These are phyloP conservation scores for Anthrax anthrax DNA, from an alignment of 2,888 invertebrate species.

Conservation along the genomic window DNA sequence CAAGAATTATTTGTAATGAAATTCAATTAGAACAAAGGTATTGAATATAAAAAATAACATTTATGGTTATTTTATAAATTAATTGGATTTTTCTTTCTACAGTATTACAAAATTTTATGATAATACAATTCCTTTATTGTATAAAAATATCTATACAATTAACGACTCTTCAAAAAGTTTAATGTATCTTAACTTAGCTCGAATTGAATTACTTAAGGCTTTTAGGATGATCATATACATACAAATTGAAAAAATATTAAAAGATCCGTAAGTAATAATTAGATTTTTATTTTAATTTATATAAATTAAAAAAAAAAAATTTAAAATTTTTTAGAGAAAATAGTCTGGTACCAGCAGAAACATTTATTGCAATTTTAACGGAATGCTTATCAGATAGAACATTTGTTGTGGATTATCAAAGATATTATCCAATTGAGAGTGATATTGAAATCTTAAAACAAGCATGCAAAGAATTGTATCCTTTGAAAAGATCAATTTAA, in stretches of 20 bases:
- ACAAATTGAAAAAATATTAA: conserved; percentile 27
- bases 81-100: neutral
- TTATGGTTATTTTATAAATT: too few relatives aligned
- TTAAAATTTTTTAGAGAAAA: conserved; percentile 6
- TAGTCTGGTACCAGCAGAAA: conserved; percentile 18
- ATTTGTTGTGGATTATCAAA: conserved; percentile 56
- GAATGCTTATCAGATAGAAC: conserved; percentile 38
- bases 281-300: neutral
- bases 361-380: conserved; percentile 31
- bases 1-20: conserved; percentile 39
- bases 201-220: conserved; percentile 35
- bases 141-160: conserved; percentile 41
- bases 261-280: conserved; percentile 25
- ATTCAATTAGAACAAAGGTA: conserved; percentile 44
- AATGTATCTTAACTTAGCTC: conserved; percentile 25
- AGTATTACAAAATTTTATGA: conserved; percentile 69
- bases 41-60: neutral
- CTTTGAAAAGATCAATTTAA: conserved; percentile 15
- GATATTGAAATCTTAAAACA: conserved; percentile 50
- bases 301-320: neutral
- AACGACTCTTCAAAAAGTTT: conserved; percentile 24
- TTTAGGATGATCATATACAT: conserved; percentile 32
- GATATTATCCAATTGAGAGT: conserved; percentile 47
- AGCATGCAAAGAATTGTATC: conserved; percentile 54
- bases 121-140: conserved; percentile 53